phyloP scores from a whole-genome alignment of 2,113 vertebrate genomes.

The Pionites leucogaster region DNA sequence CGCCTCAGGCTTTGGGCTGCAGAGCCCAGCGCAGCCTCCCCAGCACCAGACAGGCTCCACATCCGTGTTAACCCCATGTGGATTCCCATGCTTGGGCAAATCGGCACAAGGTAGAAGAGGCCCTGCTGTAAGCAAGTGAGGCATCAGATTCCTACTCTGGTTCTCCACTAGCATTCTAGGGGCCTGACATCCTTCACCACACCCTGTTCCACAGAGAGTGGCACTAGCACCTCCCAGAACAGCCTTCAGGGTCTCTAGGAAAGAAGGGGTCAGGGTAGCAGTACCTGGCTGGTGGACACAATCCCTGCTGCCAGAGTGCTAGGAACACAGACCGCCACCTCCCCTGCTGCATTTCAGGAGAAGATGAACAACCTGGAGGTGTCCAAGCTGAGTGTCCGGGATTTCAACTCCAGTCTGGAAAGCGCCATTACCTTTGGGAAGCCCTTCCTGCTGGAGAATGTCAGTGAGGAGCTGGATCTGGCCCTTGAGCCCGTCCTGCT shows the following conservation, averaged over 20 bases:
- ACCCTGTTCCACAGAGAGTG: background rate
- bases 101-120: background rate
- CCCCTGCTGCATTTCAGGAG: conserved; percentile 69
- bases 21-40: background rate
- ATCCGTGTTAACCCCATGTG: background rate
- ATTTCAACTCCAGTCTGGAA: no score
- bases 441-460: no score
- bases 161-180: background rate
- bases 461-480: no score
- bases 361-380: no score
- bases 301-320: rapidly evolving
- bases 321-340: rapidly evolving
- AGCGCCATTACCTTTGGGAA: no score
- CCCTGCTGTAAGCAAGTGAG: background rate
- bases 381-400: no score
- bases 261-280: background rate
- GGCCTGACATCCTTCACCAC: background rate
- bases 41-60: background rate
- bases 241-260: background rate
- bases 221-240: background rate
- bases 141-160: background rate
- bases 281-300: background rate
- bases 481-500: no score
- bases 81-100: background rate
- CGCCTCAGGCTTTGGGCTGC: background rate